Evolutionary conservation across 2,888 invertebrate species (phyloP), one percentile per base, ranked within the genome.

Genomic region (Diarsia mendica): DNA sequence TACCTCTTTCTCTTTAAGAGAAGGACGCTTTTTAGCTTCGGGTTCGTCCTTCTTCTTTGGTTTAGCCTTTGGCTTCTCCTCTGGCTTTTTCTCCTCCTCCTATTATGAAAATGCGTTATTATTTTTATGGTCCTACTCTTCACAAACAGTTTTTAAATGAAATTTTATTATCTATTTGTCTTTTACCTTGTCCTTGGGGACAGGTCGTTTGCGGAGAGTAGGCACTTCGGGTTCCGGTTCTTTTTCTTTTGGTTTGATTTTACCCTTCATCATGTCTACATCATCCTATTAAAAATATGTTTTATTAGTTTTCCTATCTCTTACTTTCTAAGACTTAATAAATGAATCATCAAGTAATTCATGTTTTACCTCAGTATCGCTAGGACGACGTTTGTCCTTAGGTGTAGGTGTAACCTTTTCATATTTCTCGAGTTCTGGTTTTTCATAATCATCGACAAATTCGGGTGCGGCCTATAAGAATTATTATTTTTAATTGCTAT

Each of bases 381-480:
- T 95, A 89, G 92, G 89, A 87, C 93, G 92, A 84, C 92, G 93
- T 89, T 96, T 96, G 69, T 95, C 94, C 89, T 95, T 96, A 74
- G 94, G 93, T 79, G 94, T 93, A 58, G 96, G 94, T 84, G 93
- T 91, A 75, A 94, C 80, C 88, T 97, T 97, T 93, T 98, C 97
- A 87, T 97, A 98, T 92, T 97, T 97, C 91, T 98, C 98, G 71
- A 98, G 95, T 85, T 97, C 97, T 0, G 98, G 97, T 87, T 97
- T 97, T 90, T 98, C 98, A 89, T 98, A 98, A 94, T 98, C 98
- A 55, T 97, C 97, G 84, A 97, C 93, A 53, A 97, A 95, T 82
- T 97, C 97, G 70, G 96, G 90, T 79, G 90, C 90, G 72, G 89
- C 94, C 96, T 96, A 93, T 84, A 92, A 94, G 80, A 61, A 72